Evolutionary conservation across 2,113 vertebrate species (phyloP).

Genomic region (Rhea pennata): DNA sequence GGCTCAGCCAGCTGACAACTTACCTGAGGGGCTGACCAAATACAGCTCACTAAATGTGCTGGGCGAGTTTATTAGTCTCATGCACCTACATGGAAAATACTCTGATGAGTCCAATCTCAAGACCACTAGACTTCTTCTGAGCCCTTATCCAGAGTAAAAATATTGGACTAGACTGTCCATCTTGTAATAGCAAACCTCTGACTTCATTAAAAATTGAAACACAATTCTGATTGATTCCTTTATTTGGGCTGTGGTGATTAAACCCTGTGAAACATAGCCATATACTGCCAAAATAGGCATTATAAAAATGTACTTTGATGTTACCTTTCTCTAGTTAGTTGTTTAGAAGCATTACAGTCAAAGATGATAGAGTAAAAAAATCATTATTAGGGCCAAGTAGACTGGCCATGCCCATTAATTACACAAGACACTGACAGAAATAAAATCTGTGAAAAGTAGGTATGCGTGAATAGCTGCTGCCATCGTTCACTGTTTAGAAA

Average conservation of each 20-base stretch:
- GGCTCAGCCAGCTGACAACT: fast-evolving
- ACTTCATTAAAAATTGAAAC: background rate
- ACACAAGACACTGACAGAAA: fast-evolving
- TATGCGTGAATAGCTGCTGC: background rate
- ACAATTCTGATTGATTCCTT: background rate
- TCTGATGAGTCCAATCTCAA: background rate
- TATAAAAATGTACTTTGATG: background rate
- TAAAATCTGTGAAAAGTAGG: background rate
- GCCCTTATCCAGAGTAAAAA: background rate
- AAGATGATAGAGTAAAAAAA: background rate
- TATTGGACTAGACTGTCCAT: background rate
- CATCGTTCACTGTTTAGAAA: background rate
- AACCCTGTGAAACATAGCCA: background rate
- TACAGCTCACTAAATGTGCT: background rate
- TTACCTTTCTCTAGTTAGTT: background rate
- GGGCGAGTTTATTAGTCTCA: background rate
- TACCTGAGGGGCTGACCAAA: background rate
- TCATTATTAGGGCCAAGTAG: no score
- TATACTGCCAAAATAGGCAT: fast-evolving
- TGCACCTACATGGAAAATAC: background rate
- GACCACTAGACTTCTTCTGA: background rate
- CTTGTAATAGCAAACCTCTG: background rate
- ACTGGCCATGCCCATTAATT: background rate
- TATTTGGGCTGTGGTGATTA: background rate
- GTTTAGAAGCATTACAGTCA: background rate